Evolutionary conservation across 2,113 vertebrate genomes (phyloP).

Genomic region (Columbina picui): DNA sequence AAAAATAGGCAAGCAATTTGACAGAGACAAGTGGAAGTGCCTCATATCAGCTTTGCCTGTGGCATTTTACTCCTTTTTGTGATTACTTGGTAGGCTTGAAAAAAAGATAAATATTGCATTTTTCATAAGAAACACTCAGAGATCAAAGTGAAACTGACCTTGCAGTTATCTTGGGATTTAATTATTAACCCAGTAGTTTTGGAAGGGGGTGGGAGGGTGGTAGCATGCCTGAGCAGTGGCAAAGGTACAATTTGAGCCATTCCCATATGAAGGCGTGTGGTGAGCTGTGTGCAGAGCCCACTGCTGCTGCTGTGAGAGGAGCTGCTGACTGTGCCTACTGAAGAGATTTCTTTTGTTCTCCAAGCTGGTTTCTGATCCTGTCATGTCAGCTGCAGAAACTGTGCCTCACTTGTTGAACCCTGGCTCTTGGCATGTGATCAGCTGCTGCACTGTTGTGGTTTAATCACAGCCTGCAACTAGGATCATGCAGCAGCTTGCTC

Average conservation of each 20-base stretch:
- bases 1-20: not conserved
- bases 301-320: accelerated
- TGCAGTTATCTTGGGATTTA: not conserved
- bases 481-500: no score
- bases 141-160: not conserved
- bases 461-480: no score
- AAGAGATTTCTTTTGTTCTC: not conserved
- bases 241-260: not conserved
- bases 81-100: not conserved
- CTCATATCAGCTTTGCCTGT: not conserved
- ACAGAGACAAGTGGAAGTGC: not conserved
- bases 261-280: accelerated
- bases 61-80: not conserved
- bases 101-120: not conserved
- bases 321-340: not conserved
- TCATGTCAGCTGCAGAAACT: not conserved
- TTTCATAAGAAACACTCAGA: not conserved
- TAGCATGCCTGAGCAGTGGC: not conserved
- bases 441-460: not conserved
- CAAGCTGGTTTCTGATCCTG: accelerated
- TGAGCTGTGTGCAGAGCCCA: accelerated
- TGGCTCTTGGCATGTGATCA: not conserved
- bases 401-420: not conserved
- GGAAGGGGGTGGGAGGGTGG: not conserved
- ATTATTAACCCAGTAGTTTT: not conserved